Percentiles rank a stretch among this genome's conserved stretches.
Conservation (phyloP, 2,888 invertebrate genomes). For the Tipula confusa region DNA sequence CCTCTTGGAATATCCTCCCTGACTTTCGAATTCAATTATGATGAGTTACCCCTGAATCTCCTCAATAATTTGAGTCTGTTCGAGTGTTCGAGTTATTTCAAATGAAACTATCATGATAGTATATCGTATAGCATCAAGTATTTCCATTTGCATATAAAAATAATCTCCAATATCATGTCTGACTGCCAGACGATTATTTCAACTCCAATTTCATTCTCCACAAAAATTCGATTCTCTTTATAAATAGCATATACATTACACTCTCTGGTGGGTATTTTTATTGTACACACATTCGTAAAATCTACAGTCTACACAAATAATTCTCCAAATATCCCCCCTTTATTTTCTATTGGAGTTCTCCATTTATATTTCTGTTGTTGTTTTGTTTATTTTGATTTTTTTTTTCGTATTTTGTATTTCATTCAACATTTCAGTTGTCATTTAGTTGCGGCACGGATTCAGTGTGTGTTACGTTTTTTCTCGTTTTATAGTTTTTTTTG, state of each 20-base stretch:
- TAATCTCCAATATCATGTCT: neutral
- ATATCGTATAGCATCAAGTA: no score
- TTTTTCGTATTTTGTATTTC: neutral
- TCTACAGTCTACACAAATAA: neutral
- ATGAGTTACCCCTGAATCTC: no score
- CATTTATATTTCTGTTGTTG: neutral
- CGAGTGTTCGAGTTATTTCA: no score
- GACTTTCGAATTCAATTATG: no score
- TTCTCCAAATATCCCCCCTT: neutral
- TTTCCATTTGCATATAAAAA: no score
- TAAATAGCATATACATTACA: neutral
- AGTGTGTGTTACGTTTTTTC: neutral
- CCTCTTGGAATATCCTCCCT: no score
- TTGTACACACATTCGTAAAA: neutral
- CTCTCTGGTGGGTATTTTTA: neutral
- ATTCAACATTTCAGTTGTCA: constrained; percentile 20
- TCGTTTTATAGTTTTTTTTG: neutral
- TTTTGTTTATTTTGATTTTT: neutral
- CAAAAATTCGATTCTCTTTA: no score
- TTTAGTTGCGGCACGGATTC: neutral
- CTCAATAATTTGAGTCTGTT: no score
- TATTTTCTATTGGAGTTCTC: neutral
- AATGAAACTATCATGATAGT: no score
- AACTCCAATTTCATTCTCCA: neutral
- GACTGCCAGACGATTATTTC: neutral